Percentiles rank a stretch among this genome's conserved stretches.
These are phyloP conservation scores for Doris montereyensis DNA, from an alignment of 2,888 invertebrate species.

Conservation along the genomic window DNA sequence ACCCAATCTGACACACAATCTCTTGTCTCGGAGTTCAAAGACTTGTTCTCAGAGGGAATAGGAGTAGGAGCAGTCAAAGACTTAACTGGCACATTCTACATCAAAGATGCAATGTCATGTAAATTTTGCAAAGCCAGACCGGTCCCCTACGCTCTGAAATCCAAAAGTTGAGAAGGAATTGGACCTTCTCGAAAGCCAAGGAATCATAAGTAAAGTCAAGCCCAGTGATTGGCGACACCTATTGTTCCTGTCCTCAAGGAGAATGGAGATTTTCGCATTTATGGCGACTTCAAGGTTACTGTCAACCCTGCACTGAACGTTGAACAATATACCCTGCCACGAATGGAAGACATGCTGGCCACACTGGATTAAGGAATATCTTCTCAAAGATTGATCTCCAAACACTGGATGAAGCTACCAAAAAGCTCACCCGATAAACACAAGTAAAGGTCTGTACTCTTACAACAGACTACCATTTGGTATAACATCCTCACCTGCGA, in stretches of 20 bases:
- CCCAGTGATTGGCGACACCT: conserved; percentile 18
- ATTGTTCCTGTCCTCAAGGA: conserved; percentile 9
- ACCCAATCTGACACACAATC: background rate
- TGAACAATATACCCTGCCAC: too few relatives aligned
- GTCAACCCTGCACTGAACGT: too few relatives aligned
- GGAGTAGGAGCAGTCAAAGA: too few relatives aligned
- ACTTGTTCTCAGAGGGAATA: too few relatives aligned
- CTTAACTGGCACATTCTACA: too few relatives aligned
- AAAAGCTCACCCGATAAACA: conserved; percentile 24
- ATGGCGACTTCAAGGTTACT: conserved; percentile 22
- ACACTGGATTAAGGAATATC: background rate
- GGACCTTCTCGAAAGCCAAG: too few relatives aligned
- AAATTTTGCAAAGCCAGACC: too few relatives aligned
- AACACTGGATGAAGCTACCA: conserved; percentile 18
- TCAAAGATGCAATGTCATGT: too few relatives aligned
- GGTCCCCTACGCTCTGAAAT: conserved; percentile 12
- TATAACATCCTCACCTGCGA: conserved; percentile 28
- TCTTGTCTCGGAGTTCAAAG: too few relatives aligned
- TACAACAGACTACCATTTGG: conserved; percentile 30
- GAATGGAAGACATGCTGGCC: too few relatives aligned
- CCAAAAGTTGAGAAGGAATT: too few relatives aligned
- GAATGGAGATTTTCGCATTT: background rate
- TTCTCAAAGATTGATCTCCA: conserved; percentile 26
- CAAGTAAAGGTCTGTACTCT: conserved; percentile 24
- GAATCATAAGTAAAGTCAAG: background rate